Evolutionary conservation across 1,140 invertebrate species (phyloP), one percentile per base, ranked within the genome.

Genomic region (Nasonia longicornis): DNA sequence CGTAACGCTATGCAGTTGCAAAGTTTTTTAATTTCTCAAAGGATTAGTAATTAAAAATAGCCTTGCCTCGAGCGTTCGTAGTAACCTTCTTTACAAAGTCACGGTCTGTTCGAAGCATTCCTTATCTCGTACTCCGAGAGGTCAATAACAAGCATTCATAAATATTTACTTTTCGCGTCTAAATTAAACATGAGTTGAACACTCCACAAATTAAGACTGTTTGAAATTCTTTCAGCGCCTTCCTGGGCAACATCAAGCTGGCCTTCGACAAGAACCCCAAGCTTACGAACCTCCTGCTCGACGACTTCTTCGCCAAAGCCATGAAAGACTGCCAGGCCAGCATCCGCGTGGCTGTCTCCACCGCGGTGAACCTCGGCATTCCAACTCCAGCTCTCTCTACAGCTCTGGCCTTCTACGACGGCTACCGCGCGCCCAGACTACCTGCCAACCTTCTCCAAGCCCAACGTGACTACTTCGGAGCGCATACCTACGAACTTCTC

Each of bases 391-490:
- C 97, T 0, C 94, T 99, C 83, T 95, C 95, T 35, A 95, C 98
- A 10, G 98, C 99, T 0, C 91, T 99, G 7, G 95, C 98, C 6
- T 99, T 99, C 91, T 99, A 97, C 89, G 98, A 99, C 91, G 98
- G 98, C 3, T 99, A 97, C 89, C 93, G 97, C 69, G 94, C 94
- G 16, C 93, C 90, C 42, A 90, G 93, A 73, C 90, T 99, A 48
- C 97, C 98, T 3, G 97, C 98, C 12, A 99, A 99, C 91, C 91
- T 99, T 31, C 93, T 99, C 80, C 93, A 98, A 94, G 99, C 98
- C 0, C 98, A 99, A 90, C 91, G 99, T 66, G 98, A 99, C 90
- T 99, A 98, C 88, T 99, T 99, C 89, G 99, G 99, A 0, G 98
- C 99, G 0, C 99, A 99, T 89, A 99, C 98, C 0, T 99, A 99